phyloP scores from a whole-genome alignment of 2,797 vertebrate genomes.

The Trachurus trachurus region DNA sequence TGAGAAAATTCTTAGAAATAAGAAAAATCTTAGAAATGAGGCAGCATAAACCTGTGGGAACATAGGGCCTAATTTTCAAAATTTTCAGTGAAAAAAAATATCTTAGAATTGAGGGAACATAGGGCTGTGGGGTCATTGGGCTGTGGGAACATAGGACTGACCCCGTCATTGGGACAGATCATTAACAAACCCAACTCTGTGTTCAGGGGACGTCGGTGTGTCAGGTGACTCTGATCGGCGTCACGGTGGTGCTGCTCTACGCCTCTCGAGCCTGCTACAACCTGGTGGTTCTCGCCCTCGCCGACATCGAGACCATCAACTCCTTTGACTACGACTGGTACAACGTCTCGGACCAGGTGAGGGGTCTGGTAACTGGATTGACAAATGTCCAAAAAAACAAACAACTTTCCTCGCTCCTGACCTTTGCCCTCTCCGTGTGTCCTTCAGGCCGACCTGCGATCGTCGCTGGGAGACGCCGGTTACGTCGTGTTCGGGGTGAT shows the following conservation, averaged over 20 bases:
- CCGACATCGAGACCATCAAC: slow-evolving; percentile 87
- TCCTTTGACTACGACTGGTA: slow-evolving; percentile 97
- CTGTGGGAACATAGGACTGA: too few species aligned
- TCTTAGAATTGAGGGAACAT: too few species aligned
- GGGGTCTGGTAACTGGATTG: rapidly evolving
- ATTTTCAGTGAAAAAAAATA: too few species aligned
- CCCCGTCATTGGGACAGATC: too few species aligned
- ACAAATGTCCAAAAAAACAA: too few species aligned
- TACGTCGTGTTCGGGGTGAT: slow-evolving; percentile 94
- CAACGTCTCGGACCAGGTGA: slow-evolving; percentile 97
- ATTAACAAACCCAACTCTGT: background rate
- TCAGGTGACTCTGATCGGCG: slow-evolving; percentile 91
- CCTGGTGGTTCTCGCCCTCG: slow-evolving; percentile 90
- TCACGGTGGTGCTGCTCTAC: slow-evolving; percentile 91
- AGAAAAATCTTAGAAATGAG: too few species aligned
- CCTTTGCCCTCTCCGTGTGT: background rate
- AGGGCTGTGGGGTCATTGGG: too few species aligned
- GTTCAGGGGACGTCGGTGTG: slow-evolving; percentile 94
- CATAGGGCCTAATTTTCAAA: too few species aligned
- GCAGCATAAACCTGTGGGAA: too few species aligned
- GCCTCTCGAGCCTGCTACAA: slow-evolving; percentile 95
- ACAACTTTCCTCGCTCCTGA: background rate
- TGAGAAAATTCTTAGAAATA: too few species aligned
- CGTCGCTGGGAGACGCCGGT: slow-evolving; percentile 91
- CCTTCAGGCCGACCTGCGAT: slow-evolving; percentile 91